phyloP scores from a whole-genome alignment of 2,888 invertebrate species.

The Alviniconcha strummeri region DNA sequence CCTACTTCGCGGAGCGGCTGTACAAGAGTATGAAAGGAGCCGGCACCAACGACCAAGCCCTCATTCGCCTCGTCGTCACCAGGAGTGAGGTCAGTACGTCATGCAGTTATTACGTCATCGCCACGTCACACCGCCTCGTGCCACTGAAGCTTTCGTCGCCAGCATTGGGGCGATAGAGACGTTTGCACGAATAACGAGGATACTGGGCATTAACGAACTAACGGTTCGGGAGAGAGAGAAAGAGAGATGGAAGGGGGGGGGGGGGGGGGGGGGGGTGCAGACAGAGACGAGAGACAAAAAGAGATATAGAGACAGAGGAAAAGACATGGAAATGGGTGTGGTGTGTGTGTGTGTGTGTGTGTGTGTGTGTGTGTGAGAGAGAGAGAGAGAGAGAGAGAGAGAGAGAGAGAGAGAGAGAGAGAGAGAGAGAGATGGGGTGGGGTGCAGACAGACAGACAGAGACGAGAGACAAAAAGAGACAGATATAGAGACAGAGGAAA shows the following conservation, averaged over 20 bases:
- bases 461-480: background rate
- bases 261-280: background rate
- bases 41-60: conserved; percentile 64
- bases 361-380: no score
- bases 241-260: no score
- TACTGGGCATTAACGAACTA: no score
- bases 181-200: no score
- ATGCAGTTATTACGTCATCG: background rate
- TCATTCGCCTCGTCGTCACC: conserved; percentile 65
- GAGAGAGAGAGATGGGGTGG: background rate
- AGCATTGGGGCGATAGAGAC: no score
- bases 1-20: conserved; percentile 90
- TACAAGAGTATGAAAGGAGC: conserved; percentile 86
- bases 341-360: no score
- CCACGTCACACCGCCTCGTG: no score
- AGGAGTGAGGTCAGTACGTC: conserved; percentile 60
- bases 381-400: no score
- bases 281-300: no score
- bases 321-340: background rate
- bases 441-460: background rate
- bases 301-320: no score
- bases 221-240: no score
- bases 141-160: no score
- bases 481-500: background rate
- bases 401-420: background rate